Evolutionary conservation across 2,113 vertebrate genomes (phyloP).

Genomic region (Columbina picui): DNA sequence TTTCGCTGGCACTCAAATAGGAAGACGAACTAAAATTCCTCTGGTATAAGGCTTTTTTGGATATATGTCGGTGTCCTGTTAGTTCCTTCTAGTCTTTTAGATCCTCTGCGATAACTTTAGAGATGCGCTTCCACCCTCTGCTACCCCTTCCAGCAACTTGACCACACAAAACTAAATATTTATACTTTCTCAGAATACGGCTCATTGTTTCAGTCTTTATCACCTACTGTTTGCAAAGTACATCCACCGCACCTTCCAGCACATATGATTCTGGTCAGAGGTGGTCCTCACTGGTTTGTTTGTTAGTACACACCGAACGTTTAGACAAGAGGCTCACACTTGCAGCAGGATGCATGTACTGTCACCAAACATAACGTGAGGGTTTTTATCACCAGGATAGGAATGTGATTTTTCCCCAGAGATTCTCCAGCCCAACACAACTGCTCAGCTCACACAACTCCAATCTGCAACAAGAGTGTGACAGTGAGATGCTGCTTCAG

Average conservation of each 20-base stretch:
- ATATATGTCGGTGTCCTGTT: not conserved
- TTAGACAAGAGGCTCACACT: not conserved
- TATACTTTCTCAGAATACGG: not conserved
- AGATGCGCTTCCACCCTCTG: not conserved
- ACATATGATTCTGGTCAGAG: not conserved
- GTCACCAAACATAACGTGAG: not conserved
- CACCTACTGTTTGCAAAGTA: not conserved
- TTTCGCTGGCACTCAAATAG: not conserved
- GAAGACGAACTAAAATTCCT: not conserved
- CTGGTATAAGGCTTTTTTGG: not conserved
- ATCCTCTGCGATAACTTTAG: not conserved
- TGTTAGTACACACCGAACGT: fast-evolving
- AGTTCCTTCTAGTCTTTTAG: not conserved
- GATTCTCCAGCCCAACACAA: not conserved
- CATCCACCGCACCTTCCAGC: not conserved
- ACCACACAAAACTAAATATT: not conserved
- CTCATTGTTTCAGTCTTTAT: not conserved
- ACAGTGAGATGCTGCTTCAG: not conserved
- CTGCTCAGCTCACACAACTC: fast-evolving
- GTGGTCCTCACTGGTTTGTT: not conserved
- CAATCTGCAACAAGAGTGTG: not conserved
- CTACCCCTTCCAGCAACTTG: not conserved
- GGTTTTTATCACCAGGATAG: not conserved
- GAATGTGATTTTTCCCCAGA: not conserved
- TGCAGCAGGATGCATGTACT: not conserved